Conservation (phyloP, 2,113 vertebrate genomes). For the Pygathrix nemaeus region DNA sequence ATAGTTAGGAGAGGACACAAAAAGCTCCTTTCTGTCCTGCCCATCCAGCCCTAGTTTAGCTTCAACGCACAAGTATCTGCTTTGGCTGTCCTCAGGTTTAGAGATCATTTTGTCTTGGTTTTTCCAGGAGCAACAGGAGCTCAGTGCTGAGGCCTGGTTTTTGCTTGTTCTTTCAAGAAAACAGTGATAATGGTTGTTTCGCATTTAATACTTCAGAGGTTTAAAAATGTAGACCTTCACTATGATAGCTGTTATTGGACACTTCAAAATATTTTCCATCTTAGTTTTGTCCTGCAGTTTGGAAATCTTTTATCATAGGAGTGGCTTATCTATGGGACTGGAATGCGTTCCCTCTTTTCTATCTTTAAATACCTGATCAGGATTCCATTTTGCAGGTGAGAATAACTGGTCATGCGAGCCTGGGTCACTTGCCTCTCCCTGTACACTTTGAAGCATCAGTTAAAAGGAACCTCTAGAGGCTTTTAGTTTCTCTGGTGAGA, state of each 20-base stretch:
- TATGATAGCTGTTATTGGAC: not conserved
- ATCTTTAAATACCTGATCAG: not conserved
- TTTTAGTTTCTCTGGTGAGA: not conserved
- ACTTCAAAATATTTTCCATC: not conserved
- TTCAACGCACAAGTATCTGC: too few relatives aligned
- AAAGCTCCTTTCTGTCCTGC: not conserved
- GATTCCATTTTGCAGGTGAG: not conserved
- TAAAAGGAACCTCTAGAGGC: not conserved
- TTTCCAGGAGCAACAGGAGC: not conserved
- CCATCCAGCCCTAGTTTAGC: too few relatives aligned
- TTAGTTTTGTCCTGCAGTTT: too few relatives aligned
- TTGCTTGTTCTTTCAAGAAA: not conserved
- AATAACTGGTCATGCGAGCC: not conserved
- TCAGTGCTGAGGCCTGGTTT: not conserved
- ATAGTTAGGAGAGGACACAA: not conserved
- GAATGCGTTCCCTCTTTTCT: too few relatives aligned
- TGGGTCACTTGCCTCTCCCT: not conserved
- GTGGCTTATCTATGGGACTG: not conserved
- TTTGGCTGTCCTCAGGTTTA: not conserved
- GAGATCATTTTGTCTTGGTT: too few relatives aligned
- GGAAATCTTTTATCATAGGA: fast-evolving
- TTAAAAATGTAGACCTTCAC: not conserved
- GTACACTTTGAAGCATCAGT: not conserved
- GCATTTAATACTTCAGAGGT: not conserved
- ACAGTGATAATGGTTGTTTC: not conserved